Conservation (phyloP, 2,113 vertebrate species). For the Rousettus leschenaultii region DNA sequence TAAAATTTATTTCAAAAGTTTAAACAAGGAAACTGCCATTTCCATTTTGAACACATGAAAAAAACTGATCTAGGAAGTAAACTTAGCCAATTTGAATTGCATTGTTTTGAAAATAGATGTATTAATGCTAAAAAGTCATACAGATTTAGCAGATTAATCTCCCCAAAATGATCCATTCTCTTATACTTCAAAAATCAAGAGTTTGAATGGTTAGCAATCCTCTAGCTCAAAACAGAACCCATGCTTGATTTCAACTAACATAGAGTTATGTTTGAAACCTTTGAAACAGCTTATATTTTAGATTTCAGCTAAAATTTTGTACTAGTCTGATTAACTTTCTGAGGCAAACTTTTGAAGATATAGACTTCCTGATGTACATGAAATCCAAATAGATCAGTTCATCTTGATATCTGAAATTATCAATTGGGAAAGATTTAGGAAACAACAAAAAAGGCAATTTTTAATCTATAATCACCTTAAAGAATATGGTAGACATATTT, state of each 20-base stretch:
- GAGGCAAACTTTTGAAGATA: neutral
- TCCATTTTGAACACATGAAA: neutral
- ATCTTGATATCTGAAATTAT: neutral
- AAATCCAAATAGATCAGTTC: neutral
- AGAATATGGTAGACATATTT: neutral
- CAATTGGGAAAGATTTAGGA: neutral
- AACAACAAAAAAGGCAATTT: neutral
- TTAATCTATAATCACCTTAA: neutral
- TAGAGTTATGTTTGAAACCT: neutral
- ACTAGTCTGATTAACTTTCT: neutral
- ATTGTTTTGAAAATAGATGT: neutral
- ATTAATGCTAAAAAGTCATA: neutral
- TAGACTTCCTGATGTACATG: neutral
- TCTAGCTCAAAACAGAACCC: neutral
- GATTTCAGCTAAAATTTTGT: neutral
- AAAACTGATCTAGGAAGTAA: neutral
- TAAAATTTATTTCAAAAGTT: neutral
- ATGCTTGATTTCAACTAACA: neutral
- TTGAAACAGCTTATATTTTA: neutral
- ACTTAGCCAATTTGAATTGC: neutral
- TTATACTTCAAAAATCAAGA: neutral
- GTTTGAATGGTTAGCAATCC: neutral
- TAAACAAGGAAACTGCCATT: neutral
- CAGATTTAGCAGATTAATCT: neutral
- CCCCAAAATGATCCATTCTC: neutral